Conservation (phyloP, 1,140 invertebrate species). For the Lucilia sericata region DNA sequence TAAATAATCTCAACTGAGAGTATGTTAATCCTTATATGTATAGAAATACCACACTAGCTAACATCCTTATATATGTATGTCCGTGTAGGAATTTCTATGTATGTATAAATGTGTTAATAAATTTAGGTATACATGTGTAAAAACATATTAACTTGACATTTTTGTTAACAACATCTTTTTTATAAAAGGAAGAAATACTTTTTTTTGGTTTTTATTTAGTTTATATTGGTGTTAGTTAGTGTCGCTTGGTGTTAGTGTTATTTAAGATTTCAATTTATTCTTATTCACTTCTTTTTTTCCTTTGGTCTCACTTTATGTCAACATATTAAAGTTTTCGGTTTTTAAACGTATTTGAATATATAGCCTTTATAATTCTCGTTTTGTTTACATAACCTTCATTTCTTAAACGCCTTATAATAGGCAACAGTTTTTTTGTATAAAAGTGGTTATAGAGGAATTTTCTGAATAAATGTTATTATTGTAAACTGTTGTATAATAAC, state of each 20-base stretch:
- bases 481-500: no score
- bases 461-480: no score
- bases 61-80: no score
- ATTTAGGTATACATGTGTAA: no score
- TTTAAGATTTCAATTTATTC: neutral
- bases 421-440: neutral
- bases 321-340: neutral
- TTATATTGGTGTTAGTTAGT: neutral
- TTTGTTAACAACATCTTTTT: neutral
- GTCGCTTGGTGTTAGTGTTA: neutral
- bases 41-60: no score
- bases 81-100: no score
- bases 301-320: neutral
- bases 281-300: neutral
- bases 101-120: no score
- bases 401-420: neutral
- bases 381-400: neutral
- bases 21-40: neutral
- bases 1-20: neutral
- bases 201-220: neutral
- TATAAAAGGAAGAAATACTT: neutral
- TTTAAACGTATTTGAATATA: neutral
- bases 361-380: neutral
- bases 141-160: no score
- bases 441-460: no score